phyloP scores from a whole-genome alignment of 2,113 vertebrate species.

The Gorsachius goisagi region DNA sequence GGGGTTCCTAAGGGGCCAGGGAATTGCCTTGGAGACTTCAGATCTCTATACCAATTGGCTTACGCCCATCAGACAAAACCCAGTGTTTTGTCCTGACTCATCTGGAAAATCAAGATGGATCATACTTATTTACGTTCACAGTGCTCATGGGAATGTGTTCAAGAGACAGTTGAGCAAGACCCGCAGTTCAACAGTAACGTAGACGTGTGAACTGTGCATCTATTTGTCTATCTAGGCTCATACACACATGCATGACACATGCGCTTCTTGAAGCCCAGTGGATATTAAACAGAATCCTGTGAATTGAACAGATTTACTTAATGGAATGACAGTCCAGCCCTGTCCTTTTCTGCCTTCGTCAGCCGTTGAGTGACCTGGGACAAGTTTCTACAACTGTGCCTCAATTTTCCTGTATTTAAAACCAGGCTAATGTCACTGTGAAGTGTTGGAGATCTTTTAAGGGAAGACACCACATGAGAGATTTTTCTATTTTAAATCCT shows the following conservation, averaged over 20 bases:
- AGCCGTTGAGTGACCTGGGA: neutral
- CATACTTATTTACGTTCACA: neutral
- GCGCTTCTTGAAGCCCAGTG: neutral
- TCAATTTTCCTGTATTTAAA: neutral
- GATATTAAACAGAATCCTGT: neutral
- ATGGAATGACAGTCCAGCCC: neutral
- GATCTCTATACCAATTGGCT: neutral
- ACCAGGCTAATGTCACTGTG: neutral
- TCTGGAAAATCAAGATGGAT: neutral
- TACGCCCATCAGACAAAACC: neutral
- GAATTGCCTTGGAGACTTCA: neutral
- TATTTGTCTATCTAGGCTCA: neutral
- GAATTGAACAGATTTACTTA: neutral
- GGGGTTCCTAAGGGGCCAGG: neutral
- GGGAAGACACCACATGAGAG: neutral
- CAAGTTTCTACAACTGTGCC: neutral
- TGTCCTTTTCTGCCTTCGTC: neutral
- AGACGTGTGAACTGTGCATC: neutral
- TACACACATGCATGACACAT: accelerated
- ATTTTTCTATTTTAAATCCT: conserved; percentile 45
- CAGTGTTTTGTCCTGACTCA: neutral
- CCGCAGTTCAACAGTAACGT: neutral
- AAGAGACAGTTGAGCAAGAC: neutral
- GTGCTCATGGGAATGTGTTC: neutral
- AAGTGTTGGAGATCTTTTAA: neutral